Evolutionary conservation across 2,888 invertebrate genomes (phyloP).

Genomic region (Xanthorhoe designata): DNA sequence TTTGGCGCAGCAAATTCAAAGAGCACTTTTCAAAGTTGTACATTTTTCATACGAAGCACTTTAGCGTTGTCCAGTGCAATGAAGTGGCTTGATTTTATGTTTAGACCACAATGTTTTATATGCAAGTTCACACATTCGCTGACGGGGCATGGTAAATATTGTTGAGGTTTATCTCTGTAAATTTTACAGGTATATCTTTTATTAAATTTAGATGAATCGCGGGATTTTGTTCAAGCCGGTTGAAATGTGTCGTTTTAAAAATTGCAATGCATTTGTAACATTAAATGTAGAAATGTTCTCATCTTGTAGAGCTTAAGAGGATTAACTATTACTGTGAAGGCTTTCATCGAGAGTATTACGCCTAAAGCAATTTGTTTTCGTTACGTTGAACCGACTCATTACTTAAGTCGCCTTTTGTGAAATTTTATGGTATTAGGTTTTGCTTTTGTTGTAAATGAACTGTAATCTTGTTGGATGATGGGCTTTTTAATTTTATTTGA

Average conservation of each 20-base stretch:
- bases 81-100: not conserved
- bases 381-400: slow-evolving; percentile 54
- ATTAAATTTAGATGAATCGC: not conserved
- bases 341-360: slow-evolving; percentile 53
- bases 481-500: slow-evolving; percentile 5
- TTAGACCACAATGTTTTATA: not conserved
- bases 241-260: slow-evolving; percentile 25
- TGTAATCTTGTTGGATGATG: slow-evolving; percentile 32
- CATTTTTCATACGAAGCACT: slow-evolving; percentile 1
- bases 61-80: slow-evolving; percentile 3
- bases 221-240: not conserved
- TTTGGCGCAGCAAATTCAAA: slow-evolving; percentile 13
- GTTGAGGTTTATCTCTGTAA: not conserved
- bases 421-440: slow-evolving; percentile 41
- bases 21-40: slow-evolving; percentile 4
- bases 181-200: not conserved
- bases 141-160: not conserved
- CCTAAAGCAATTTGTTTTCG: slow-evolving; percentile 58
- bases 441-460: slow-evolving; percentile 36
- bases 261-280: slow-evolving; percentile 32
- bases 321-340: slow-evolving; percentile 53
- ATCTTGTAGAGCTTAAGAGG: slow-evolving; percentile 48
- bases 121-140: not conserved
- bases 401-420: slow-evolving; percentile 47
- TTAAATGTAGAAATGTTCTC: slow-evolving; percentile 34